Evolutionary conservation across 2,113 vertebrate species (phyloP), one percentile per base, ranked within the genome.

Genomic region (Neodon shergylaensis): DNA sequence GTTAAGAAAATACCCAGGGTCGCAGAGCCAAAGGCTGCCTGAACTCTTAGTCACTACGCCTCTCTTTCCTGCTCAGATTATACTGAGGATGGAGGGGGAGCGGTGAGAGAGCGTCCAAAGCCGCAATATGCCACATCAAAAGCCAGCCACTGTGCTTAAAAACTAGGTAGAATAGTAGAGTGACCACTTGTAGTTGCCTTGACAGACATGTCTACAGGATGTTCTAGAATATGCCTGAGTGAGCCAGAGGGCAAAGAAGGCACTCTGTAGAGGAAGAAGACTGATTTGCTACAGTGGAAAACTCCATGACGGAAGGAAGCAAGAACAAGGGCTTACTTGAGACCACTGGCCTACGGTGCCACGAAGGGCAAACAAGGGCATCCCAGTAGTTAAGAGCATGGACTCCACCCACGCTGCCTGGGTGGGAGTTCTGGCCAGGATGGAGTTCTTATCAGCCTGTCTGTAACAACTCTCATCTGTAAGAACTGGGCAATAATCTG

Each of bases 271-370:
- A 47, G 88, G n/a, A 70, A 90, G 74, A 73, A 92, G 93, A 44
- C 89, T 24, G 54, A 83, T 47, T 63, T 84, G 74, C 44, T 5
- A 14, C 21, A 88, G 1, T 58, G 49, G 66, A 91, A 92, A 94
- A 68, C 73, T 88, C 65, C 26, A 21, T 1, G 52, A 3, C 28
- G 61, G 77, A 83, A 88, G 74, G 85, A 73, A 73, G 7, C 36
- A 66, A 92, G 90, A 95, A 81, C 31, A 4, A 54, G 47, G 70
- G 70, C 74, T 95, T 76, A 22, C 33, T 61, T 85, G 86, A 74
- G 90, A 81, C 39, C 11, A 70, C 72, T 61, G 66, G 77, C 78
- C 88, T 95, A 83, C 5, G 19, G 36, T 76, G 44, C 86, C 66
- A 82, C 39, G n/a, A 94, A 95, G 39, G 31, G 63, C 61, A 66